Percentiles rank a stretch among this genome's conserved stretches.
These are phyloP conservation scores for Thyatira batis DNA, from an alignment of 2,888 invertebrate species.

Conservation along the genomic window DNA sequence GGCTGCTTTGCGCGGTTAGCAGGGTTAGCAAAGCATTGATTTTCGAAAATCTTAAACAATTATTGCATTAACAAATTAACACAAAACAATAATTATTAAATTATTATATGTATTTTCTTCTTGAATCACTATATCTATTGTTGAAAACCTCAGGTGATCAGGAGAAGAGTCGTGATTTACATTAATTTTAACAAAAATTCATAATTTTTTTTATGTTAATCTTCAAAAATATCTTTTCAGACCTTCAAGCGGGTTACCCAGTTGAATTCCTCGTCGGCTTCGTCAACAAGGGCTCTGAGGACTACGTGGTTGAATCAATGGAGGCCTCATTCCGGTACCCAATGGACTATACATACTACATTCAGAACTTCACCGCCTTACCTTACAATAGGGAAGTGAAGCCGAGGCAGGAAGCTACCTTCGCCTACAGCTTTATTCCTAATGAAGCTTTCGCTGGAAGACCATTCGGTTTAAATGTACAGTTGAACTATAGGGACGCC, in stretches of 20 bases:
- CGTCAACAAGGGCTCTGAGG: constrained; percentile 95
- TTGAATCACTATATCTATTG: too few species aligned
- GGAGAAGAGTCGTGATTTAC: too few species aligned
- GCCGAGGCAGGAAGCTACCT: constrained; percentile 95
- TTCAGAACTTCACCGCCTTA: constrained; percentile 98
- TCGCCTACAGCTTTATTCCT: constrained; percentile 96
- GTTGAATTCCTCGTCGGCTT: constrained; percentile 98
- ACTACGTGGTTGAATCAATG: constrained; percentile 95
- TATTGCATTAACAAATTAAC: too few species aligned
- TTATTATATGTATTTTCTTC: too few species aligned
- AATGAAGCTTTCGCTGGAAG: constrained; percentile 98
- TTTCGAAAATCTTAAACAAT: too few species aligned
- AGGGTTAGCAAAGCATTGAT: too few species aligned
- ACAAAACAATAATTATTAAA: too few species aligned
- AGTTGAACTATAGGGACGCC: constrained; percentile 93
- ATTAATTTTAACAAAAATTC: not conserved
- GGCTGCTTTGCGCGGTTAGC: too few species aligned
- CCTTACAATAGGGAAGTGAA: constrained; percentile 94
- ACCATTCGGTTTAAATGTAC: constrained; percentile 97
- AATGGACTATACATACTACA: constrained; percentile 98
- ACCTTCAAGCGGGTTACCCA: constrained; percentile 94
- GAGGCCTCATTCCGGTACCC: constrained; percentile 99
- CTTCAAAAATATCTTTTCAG: constrained; percentile 61
- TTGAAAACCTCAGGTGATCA: too few species aligned
- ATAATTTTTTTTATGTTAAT: not conserved